Base-by-base conservation (phyloP, 2,113 vertebrate species). In the Gopherus evgoodei region DNA sequence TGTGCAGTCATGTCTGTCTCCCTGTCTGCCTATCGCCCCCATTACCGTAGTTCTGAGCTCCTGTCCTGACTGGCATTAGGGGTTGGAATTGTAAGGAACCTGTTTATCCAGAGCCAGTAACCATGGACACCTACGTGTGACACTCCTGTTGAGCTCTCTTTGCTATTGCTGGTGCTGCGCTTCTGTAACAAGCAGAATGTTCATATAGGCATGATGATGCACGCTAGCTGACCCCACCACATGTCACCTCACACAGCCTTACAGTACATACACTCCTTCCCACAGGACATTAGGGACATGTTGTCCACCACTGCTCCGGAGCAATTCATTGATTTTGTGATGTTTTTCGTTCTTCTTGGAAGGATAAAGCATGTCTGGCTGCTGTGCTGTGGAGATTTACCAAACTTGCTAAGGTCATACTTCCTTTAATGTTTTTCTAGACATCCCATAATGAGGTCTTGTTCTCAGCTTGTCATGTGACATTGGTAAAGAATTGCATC, bases 201-300 rank as follows among this genome's bases (percentile, higher is more conserved):
- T 47, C 42, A 78, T 78, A 29, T 27, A 21, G 22, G 31, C 29
- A 2, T 6, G 52, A 52, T 94, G 52, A 50, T 94, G 16, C 54
- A 21, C 59, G 8, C 79, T 56, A 29, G 27, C 50, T 8, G 0
- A 54, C 1, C 0, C 4, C 5, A 44, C 10, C 38, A 21, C 38
- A 44, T 2, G 35, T 24, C 80, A 82, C 12, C 11, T 53, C 13
- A 6, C 17, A 44, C 25, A 29, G 38, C 27, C 25, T 27, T 44
- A 31, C 19, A 24, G 25, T 29, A 31, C 31, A 31, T 25, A 29
- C 0, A 0, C 14, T 31, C n/a, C 13, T 52, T 9, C 47, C 85
- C 2, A 0, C 83, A n/a, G 47, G 31, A 38, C 6, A 5, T 14
- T 59, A 52, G 52, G 24, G 27, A 62, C 0, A 0, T 50, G 21